Base-by-base conservation (phyloP, 2,113 vertebrate genomes). In the Eulemur rufifrons region DNA sequence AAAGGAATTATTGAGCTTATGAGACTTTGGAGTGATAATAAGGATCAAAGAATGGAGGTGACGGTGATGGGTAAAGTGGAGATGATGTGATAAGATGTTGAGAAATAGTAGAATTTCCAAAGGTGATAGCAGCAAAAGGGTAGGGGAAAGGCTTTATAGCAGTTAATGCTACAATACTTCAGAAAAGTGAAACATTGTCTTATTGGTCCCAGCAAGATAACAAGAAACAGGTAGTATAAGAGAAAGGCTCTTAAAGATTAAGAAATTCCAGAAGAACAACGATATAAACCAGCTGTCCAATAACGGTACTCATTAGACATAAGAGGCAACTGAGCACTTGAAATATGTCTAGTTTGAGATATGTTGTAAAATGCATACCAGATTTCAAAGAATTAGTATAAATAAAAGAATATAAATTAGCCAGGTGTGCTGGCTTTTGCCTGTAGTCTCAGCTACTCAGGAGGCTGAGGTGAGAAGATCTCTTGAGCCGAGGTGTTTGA, bases 211-310 rank as follows among this genome's bases (percentile, higher is more conserved):
- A 94, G 71, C 0, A 18, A 95, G 27, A 74, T 42, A 47, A 71
- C 3, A 71, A 63, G 34, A 84, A 92, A 50, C 21, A 78, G 37
- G 14, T 34, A 50, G 2, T 29, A 37, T 10, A 66, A 96, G 71
- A 47, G n/a, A 77, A 94, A 54, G 29, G 7, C 42, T 95, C 45
- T 69, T 15, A 96, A 93, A 90, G 52, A 50, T 0, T 84, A 69
- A 93, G 50, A 81, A 83, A 89, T 0, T n/a, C 14, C 23, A 68
- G 18, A 50, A 27, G 23, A 89, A 56, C 23, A 87, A 59, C 4
- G n/a, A 2, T 18, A 77, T 78, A 54, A 69, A 94, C 15, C n/a
- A 69, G 32, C 10, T 45, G 8, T 50, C 3, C 5, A 20, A 32
- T 1, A 66, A 66, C 2, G 42, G 47, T 6, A 42, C 32, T 61